Evolutionary conservation across 2,888 invertebrate species (phyloP).

Genomic region (Podotricha telesiphe): DNA sequence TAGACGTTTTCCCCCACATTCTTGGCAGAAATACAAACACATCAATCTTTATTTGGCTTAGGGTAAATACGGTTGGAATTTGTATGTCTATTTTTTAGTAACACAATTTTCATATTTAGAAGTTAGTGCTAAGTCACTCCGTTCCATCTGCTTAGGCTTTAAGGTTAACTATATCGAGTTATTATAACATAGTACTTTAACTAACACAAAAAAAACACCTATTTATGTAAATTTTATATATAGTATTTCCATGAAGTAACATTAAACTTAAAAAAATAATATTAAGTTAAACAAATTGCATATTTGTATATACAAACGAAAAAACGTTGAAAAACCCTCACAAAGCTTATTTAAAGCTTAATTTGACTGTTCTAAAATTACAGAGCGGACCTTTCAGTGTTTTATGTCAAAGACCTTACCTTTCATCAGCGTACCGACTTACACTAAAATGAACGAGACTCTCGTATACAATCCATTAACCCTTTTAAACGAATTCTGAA

Average conservation of each 20-base stretch:
- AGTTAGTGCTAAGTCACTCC: too few relatives aligned
- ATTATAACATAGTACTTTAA: too few relatives aligned
- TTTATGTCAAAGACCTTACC: constrained; percentile 63
- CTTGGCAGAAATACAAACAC: constrained; percentile 19
- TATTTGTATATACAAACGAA: not conserved
- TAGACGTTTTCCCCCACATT: constrained; percentile 10
- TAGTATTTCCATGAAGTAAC: too few relatives aligned
- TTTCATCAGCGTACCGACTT: constrained; percentile 14
- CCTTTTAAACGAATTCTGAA: constrained; percentile 13
- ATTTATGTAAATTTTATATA: too few relatives aligned
- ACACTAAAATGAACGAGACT: constrained; percentile 1
- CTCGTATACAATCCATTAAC: constrained; percentile 22
- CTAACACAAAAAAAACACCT: too few relatives aligned
- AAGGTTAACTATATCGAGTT: too few relatives aligned
- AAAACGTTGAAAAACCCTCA: constrained; percentile 19
- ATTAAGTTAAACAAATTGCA: not conserved
- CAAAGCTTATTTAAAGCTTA: constrained; percentile 45
- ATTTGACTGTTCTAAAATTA: constrained; percentile 72
- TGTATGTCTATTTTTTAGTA: too few relatives aligned
- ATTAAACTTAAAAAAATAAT: not conserved
- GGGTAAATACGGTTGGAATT: not conserved
- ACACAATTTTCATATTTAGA: too few relatives aligned
- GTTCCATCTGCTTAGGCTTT: too few relatives aligned
- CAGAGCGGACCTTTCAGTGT: constrained; percentile 62
- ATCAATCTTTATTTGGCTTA: constrained; percentile 21